Evolutionary conservation across 2,797 vertebrate genomes (phyloP), one percentile per base, ranked within the genome.

Genomic region (Pipistrellus pipistrellus): DNA sequence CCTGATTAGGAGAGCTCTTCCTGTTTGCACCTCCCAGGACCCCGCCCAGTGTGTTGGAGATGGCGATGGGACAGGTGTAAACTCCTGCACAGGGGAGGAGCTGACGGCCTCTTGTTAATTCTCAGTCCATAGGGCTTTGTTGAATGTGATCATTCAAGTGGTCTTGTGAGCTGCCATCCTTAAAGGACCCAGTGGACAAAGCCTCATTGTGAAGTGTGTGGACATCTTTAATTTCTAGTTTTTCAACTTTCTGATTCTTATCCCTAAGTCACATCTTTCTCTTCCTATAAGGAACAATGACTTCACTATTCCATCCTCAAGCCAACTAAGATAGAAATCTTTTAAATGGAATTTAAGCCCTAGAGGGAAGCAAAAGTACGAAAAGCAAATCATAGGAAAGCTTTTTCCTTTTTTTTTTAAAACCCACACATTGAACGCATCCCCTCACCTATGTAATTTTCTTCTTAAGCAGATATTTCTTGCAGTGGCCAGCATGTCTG

Each of bases 311-410:
- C 41, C 57, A 27, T 92, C 41, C 8, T 94, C 64, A 38, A 77
- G 35, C 57, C 75, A 32, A 32, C 35, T 3, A n/a, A 75, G 53
- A 64, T 11, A 76, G 82, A 85, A 93, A 83, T 73, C 75, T 71
- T 92, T 77, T 62, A 81, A 91, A 57, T 59, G 84, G 76, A 85
- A 66, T 87, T 68, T 55, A 53, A 95, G 30, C 55, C 38, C 59
- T 6, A 18, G 3, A n/a, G 27, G 69, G 89, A 64, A 85, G 38
- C 62, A 69, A 57, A 85, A 32, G 41, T 62, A 77, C 77, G 87
- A 72, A 92, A 95, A 55, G 12, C 12, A 76, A 77, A 48, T 38
- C 30, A 51, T 66, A 81, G 68, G 80, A 95, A 75, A 38, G 17
- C 25, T 68, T n/a, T 1, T 89, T n/a, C 30, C 44, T 44, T 44